Base-by-base conservation (phyloP, 2,888 invertebrate species). In the Pomacea canaliculata region DNA sequence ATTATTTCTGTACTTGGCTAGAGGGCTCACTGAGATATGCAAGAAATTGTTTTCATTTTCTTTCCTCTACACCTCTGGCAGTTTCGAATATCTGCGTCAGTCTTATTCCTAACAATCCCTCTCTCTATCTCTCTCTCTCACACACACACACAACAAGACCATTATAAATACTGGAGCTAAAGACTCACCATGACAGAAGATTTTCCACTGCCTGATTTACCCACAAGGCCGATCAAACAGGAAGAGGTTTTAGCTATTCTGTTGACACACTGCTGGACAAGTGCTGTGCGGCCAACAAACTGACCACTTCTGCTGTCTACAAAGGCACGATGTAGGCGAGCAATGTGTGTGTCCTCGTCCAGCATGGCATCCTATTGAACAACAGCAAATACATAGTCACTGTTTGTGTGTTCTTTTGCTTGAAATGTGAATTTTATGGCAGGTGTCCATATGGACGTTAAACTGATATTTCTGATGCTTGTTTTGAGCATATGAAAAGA, bases 201-300 rank as follows among this genome's bases (percentile, higher is more conserved):
- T 80, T 91, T 91, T 62, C 91, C 91, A 74, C 85, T 83, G 10
- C 91, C 91, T 19, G 89, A 79, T 80, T 90, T 89, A 59, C 91
- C 91, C 68, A 81, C 79, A 48, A 91, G 77, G 23, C 86, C 77
- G 19, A 91, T 76, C 18, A 89, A 79, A 16, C 89, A 89, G 12
- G 81, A 73, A 12, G 79, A 74, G 71, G 83, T 80, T 19, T 84
- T 77, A 3, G 76, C 74, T 10, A 89, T 83, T 56, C 80, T 82
- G 70, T 83, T 83, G 46, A 88, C 60, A 65, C 84, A 85, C 70
- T 88, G 83, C 63, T 85, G 83, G 66, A 88, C 79, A 73, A 88
- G 82, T 19, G 80, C 79, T 62, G 83, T 83, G 59, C 89, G 83
- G 9, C 90, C 89, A 27, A 87, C 83, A 82, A 90, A 89, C 60